These are phyloP conservation scores for Atta texana DNA, from an alignment of 1,140 invertebrate species.

Conservation along the genomic window DNA sequence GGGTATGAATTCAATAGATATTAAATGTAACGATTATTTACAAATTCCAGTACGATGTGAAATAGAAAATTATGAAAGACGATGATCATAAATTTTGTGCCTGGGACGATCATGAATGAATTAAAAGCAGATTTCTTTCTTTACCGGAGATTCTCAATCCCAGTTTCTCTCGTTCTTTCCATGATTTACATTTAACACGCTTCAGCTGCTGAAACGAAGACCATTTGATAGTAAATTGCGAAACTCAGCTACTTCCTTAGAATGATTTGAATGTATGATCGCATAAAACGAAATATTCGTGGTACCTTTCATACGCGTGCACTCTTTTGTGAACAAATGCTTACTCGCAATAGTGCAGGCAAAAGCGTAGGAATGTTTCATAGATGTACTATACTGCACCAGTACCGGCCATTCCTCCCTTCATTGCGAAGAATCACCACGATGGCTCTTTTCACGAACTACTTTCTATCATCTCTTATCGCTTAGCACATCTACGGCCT, in stretches of 20 bases:
- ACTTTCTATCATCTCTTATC: constrained; percentile 83
- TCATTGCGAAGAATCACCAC: constrained; percentile 64
- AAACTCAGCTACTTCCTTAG: constrained; percentile 58
- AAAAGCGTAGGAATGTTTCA: constrained; percentile 43
- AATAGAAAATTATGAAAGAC: background rate
- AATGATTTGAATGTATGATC: constrained; percentile 42
- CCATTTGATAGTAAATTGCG: constrained; percentile 59
- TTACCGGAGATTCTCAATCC: background rate
- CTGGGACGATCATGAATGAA: constrained; percentile 20
- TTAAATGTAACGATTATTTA: background rate
- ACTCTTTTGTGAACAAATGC: constrained; percentile 50
- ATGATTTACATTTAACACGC: constrained; percentile 39
- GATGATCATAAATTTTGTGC: background rate
- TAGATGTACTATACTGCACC: constrained; percentile 46
- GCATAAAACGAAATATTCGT: constrained; percentile 22
- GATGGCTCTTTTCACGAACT: constrained; percentile 81
- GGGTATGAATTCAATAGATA: background rate
- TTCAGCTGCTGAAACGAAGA: constrained; percentile 27
- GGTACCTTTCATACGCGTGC: background rate
- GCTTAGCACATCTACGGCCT: constrained; percentile 79
- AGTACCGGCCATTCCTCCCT: background rate
- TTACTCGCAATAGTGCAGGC: constrained; percentile 61
- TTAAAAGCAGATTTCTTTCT: constrained; percentile 4
- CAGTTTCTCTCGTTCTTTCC: constrained; percentile 8
- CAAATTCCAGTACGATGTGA: background rate